Conservation (phyloP, 2,113 vertebrate species). For the Heterotilapia buettikoferi region DNA sequence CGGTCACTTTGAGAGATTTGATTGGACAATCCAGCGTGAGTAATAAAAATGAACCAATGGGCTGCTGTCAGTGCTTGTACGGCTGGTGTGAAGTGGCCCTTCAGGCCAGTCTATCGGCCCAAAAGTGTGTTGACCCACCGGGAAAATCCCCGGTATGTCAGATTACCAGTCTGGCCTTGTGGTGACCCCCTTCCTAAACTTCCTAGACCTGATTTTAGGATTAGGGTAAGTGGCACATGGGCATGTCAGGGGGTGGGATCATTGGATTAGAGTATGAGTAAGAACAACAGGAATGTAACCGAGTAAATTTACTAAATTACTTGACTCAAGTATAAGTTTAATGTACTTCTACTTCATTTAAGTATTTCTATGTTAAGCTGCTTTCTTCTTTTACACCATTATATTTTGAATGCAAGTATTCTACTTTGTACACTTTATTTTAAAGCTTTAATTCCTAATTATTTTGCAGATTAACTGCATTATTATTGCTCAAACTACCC, state of each 20-base stretch:
- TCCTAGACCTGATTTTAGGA: not conserved
- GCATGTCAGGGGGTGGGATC: not conserved
- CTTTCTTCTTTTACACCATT: not conserved
- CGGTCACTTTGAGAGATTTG: not conserved
- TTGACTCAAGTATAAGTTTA: not conserved
- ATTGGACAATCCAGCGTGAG: not conserved
- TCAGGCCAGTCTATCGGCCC: fast-evolving
- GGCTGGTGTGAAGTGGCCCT: not conserved
- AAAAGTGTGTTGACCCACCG: fast-evolving
- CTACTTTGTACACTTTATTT: not conserved
- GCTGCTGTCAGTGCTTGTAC: not conserved
- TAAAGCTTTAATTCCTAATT: not conserved
- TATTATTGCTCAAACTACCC: not conserved
- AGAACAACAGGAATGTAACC: not conserved
- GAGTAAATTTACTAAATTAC: not conserved
- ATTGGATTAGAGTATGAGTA: not conserved
- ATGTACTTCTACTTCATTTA: not conserved
- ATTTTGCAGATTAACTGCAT: not conserved
- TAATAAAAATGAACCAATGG: not conserved
- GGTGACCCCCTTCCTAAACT: fast-evolving
- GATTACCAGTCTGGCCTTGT: not conserved
- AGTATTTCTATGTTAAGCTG: not conserved
- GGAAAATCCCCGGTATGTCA: not conserved
- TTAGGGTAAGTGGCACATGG: not conserved
- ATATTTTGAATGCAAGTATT: not conserved